These are phyloP conservation scores for Hydroisotoma schaefferi DNA, from an alignment of 2,888 invertebrate genomes.

Conservation along the genomic window DNA sequence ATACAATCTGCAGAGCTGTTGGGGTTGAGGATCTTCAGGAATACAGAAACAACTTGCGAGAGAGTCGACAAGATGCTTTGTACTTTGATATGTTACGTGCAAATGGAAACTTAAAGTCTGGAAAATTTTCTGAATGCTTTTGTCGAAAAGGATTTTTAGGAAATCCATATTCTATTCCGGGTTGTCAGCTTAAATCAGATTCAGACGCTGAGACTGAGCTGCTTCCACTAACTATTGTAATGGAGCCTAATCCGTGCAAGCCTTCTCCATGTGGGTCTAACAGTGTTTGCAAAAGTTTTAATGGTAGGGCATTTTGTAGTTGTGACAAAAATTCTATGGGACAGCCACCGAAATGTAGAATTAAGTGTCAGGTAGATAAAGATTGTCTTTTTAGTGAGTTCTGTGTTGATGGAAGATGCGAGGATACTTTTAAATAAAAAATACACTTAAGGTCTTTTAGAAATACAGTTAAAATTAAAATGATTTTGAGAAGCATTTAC, in stretches of 20 bases:
- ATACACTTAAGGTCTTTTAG: too few species aligned
- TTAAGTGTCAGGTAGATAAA: slow-evolving; percentile 18
- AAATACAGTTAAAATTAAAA: too few species aligned
- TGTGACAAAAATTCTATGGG: slow-evolving; percentile 32
- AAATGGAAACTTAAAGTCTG: slow-evolving; percentile 5
- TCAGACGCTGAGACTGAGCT: background rate
- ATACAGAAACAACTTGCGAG: slow-evolving; percentile 17
- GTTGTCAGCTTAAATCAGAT: slow-evolving; percentile 6
- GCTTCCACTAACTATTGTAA: slow-evolving; percentile 10
- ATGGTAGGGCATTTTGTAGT: slow-evolving; percentile 32
- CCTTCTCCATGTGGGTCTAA: slow-evolving; percentile 31
- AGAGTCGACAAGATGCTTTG: slow-evolving; percentile 16
- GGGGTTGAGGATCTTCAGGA: slow-evolving; percentile 15
- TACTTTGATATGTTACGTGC: slow-evolving; percentile 23
- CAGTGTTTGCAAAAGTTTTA: slow-evolving; percentile 30
- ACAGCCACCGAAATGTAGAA: slow-evolving; percentile 28
- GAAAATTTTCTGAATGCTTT: slow-evolving; percentile 25
- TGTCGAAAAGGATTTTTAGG: slow-evolving; percentile 20
- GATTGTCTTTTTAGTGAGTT: slow-evolving; percentile 29
- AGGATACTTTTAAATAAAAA: too few species aligned
- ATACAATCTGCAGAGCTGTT: slow-evolving; percentile 29
- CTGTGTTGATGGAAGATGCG: slow-evolving; percentile 24
- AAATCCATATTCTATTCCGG: slow-evolving; percentile 30
- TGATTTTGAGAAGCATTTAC: too few species aligned
- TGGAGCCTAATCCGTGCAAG: slow-evolving; percentile 10